Evolutionary conservation across 30 jellyfish, hydroid and myxozoan species (phyloP), one percentile per base, ranked within the genome.

Genomic region (Rhopilema esculentum): DNA sequence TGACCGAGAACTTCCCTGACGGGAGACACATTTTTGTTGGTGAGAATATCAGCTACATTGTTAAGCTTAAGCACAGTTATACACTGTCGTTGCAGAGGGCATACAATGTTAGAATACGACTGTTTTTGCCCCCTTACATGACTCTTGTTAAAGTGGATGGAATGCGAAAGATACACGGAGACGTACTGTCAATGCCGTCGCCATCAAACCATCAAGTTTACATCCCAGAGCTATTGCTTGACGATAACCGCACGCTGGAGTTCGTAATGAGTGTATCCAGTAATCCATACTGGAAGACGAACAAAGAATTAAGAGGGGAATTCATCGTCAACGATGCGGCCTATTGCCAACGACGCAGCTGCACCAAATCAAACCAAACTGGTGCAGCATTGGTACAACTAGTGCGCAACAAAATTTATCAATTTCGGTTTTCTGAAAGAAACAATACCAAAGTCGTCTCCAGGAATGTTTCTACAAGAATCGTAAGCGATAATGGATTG

Each of bases 221-320:
- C 27, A 75, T 75, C 4, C 85, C 85, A 22, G 51, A 61, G 66
- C 32, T 79, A n/a, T 61, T 79, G 78, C 80, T 79, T 25, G 88
- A 18, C 23, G 71, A 79, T 15, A 61, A 32, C n/a, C 49, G 49
- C 29, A 22, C 50, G 0, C 19, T 79, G 2, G 27, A 16, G 40
- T 79, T 79, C 49, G 65, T 24, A 7, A 30, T 79, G 49, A 21
- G 28, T 7, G 28, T 79, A 18, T 33, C 33, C 22, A 79, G 66
- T 21, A n/a, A 79, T 4, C 67, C 88, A 17, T 18, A 16, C 21
- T 65, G 88, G 79, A 79, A 53, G 32, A 20, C 73, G 29, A 21
- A 22, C 48, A 20, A 7, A 30, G 31, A 28, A 19, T 26, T 61
- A 0, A 4, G 28, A 21, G 88, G 88, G 30, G 69, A 65, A 12